Evolutionary conservation across 1,140 invertebrate genomes (phyloP).

Genomic region (Lepidurus arcticus): DNA sequence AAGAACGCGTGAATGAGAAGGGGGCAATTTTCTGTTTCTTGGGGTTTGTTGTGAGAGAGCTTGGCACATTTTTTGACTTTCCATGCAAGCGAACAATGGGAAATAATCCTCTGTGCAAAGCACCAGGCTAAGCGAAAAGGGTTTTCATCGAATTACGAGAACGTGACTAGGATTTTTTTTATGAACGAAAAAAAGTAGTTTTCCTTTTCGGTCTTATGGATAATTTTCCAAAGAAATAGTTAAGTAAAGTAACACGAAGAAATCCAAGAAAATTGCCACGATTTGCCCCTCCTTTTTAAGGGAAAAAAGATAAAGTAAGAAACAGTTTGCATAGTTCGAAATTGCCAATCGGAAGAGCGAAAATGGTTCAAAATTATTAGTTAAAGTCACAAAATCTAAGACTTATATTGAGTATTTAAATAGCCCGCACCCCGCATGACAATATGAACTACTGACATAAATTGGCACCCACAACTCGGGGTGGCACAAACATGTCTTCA

Average conservation of each 20-base stretch:
- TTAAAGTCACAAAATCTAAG: neutral
- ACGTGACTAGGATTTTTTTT: slow-evolving; percentile 19
- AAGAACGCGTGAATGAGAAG: neutral
- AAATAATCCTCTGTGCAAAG: slow-evolving; percentile 11
- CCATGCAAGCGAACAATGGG: slow-evolving; percentile 12
- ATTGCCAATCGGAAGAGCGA: neutral
- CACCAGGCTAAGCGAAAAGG: slow-evolving; percentile 10
- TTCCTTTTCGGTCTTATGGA: neutral
- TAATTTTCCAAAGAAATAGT: neutral
- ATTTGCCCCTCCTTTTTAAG: neutral
- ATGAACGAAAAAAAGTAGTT: neutral
- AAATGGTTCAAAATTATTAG: no score
- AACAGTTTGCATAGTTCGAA: no score
- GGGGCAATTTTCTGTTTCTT: neutral
- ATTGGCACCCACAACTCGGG: neutral
- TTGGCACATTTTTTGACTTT: slow-evolving; percentile 22
- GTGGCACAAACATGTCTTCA: neutral
- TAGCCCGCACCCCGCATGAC: neutral
- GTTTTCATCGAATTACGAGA: slow-evolving; percentile 14
- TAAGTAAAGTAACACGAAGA: slow-evolving; percentile 8
- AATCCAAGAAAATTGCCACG: neutral
- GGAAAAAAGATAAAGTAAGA: no score
- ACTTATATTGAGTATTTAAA: slow-evolving; percentile 8
- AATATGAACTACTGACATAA: slow-evolving; percentile 15
- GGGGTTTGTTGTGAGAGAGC: neutral